Base-by-base conservation (phyloP, 2,888 invertebrate species). In the Drosophila siamana region DNA sequence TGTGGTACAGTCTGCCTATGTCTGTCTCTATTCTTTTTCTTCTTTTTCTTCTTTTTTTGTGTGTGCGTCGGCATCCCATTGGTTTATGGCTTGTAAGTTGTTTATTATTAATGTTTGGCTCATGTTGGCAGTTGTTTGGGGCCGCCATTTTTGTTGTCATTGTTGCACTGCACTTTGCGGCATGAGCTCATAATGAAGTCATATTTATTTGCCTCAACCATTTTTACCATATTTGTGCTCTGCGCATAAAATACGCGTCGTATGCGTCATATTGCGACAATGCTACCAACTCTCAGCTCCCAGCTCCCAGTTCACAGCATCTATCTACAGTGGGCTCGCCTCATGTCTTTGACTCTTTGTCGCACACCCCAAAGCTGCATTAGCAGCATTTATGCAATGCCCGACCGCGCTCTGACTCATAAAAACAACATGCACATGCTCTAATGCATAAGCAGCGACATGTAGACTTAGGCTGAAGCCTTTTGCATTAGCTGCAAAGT, bases 21-120 rank as follows among this genome's bases (percentile, higher is more conserved):
- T 43, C 19, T 43, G n/a, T 24, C 22, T 50, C 24, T 15, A 19
- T 16, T 19, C 4, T 43, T 43, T 24, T 28, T 47, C 4, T 24
- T 36, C 30, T 24, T 28, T 47, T 5, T 24, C 24, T 36, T 2
- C 1, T n/a, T 48, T 57, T 52, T 54, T 54, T 61, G 46, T 41
- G 55, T 61, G 46, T 41, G 55, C 43, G 51, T 51, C 68, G 72
- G 80, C 62, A 66, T 74, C 86, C 83, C 88, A 82, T 84, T 82
- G 88, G 88, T 88, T 84, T 88, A 88, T 84, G 84, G 86, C 80
- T 86, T 86, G 84, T 88, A 88, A 84, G 88, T 86, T 86, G 84
- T 83, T 83, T 83, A 88, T 88, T 88, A 86, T 82, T 85, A 82
- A 82, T 88, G 86, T 82, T 86, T 82, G 75, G 83, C 73, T 76